Evolutionary conservation across 2,113 vertebrate species (phyloP).

Genomic region (Ivindomyrus marchei): DNA sequence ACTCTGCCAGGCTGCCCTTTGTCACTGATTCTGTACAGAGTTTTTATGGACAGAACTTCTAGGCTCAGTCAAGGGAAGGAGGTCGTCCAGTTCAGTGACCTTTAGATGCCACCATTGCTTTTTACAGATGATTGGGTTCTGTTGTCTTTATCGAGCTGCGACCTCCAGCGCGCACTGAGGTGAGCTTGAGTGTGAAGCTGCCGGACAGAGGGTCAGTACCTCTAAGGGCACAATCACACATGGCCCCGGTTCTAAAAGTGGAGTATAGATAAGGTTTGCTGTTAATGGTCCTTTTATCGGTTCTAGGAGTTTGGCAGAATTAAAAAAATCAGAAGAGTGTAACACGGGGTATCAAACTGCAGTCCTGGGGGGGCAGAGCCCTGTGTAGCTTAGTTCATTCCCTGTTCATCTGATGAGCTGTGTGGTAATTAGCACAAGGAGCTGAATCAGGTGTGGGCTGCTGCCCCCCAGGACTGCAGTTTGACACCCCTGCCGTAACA

Average conservation of each 20-base stretch:
- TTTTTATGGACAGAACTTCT: neutral
- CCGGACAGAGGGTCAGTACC: neutral
- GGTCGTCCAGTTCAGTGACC: neutral
- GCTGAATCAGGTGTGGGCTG: too few species aligned
- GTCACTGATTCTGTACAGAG: neutral
- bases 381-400: too few species aligned
- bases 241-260: neutral
- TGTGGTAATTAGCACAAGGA: too few species aligned
- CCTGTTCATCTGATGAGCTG: too few species aligned
- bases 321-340: neutral
- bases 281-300: neutral
- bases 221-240: neutral
- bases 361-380: too few species aligned
- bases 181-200: neutral
- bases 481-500: too few species aligned
- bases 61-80: neutral
- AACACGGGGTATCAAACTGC: too few species aligned
- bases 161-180: neutral
- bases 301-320: neutral
- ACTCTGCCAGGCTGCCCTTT: neutral
- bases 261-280: neutral
- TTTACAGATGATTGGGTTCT: neutral
- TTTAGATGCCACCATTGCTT: neutral
- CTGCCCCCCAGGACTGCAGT: too few species aligned
- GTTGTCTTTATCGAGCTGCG: neutral